Percentiles rank a stretch among this genome's conserved stretches.
Conservation (phyloP, 1,140 invertebrate genomes). For the Listronotus bonariensis region DNA sequence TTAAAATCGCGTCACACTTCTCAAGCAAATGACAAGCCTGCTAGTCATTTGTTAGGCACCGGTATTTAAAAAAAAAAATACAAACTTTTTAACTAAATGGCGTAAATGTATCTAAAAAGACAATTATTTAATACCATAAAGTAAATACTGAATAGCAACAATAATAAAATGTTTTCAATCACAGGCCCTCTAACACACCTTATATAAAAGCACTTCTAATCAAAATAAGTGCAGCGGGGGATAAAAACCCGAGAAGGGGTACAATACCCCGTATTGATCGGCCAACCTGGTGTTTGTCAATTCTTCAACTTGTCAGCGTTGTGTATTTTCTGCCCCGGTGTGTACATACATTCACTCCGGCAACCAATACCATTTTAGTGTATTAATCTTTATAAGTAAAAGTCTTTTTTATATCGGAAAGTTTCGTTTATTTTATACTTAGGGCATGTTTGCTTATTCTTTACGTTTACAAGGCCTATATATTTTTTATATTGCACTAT, state of each 20-base stretch:
- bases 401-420: slow-evolving; percentile 17
- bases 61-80: no score
- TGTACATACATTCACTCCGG: no score
- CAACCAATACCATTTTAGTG: slow-evolving; percentile 32
- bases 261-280: slow-evolving; percentile 28
- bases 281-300: slow-evolving; percentile 36
- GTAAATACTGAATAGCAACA: background rate
- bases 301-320: slow-evolving; percentile 37
- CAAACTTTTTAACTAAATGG: no score
- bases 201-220: slow-evolving; percentile 24
- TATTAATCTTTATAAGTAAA: slow-evolving; percentile 34
- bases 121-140: no score
- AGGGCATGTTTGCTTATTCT: background rate
- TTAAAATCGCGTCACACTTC: no score
- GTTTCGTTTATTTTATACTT: slow-evolving; percentile 2
- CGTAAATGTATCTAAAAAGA: no score
- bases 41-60: no score
- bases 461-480: background rate
- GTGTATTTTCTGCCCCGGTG: slow-evolving; percentile 31
- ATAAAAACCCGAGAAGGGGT: slow-evolving; percentile 19
- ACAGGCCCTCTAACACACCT: slow-evolving; percentile 1
- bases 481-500: no score
- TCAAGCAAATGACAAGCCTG: no score
- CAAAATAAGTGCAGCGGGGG: slow-evolving; percentile 29
- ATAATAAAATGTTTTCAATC: background rate